Conservation (phyloP, 2,113 vertebrate species). For the Catharus bicknelli region DNA sequence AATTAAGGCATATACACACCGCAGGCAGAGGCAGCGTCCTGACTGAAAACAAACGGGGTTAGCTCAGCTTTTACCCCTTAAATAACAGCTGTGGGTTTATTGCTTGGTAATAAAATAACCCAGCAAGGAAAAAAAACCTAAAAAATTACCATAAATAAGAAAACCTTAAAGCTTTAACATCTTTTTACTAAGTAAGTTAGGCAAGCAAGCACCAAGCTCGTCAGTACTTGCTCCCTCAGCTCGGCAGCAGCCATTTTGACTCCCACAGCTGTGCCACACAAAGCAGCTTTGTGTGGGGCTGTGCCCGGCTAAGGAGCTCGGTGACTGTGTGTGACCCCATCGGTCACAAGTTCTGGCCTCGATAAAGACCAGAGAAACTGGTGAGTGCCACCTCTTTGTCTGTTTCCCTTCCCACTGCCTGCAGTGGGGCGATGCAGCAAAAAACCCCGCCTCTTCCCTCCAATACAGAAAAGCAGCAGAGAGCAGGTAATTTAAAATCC, state of each 20-base stretch:
- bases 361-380: background rate
- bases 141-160: background rate
- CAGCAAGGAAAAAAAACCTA: rapidly evolving
- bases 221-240: background rate
- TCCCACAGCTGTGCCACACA: background rate
- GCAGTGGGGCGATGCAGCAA: rapidly evolving
- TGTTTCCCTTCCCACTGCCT: background rate
- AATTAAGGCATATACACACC: rapidly evolving
- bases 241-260: conserved; percentile 56
- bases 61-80: background rate
- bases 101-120: background rate
- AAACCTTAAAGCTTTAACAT: background rate
- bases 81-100: background rate
- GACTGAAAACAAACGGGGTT: background rate
- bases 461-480: background rate
- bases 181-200: background rate
- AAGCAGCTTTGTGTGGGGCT: background rate
- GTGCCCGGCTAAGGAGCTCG: background rate
- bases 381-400: background rate
- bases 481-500: background rate
- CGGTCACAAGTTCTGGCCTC: background rate
- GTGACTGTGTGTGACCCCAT: background rate
- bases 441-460: background rate
- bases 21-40: background rate
- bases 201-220: background rate